phyloP scores from a whole-genome alignment of 1,140 invertebrate genomes.

The Neuroterus valhalla region DNA sequence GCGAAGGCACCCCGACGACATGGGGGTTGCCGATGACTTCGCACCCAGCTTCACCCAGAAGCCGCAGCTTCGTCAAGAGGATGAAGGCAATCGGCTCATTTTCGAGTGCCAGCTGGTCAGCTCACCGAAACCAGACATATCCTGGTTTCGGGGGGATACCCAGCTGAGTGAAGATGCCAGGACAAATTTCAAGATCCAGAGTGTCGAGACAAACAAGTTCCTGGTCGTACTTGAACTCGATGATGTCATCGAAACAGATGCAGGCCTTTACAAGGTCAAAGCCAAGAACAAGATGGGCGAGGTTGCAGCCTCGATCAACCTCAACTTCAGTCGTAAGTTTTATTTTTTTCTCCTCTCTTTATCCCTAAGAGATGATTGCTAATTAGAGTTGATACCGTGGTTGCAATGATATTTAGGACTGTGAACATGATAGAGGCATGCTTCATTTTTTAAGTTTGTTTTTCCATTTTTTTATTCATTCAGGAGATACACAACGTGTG shows the following conservation, averaged over 20 bases:
- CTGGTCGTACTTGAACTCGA: conserved; percentile 94
- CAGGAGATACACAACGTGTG: no score
- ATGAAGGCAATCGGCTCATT: conserved; percentile 95
- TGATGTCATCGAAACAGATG: conserved; percentile 96
- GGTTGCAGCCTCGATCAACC: conserved; percentile 97
- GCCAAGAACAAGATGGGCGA: conserved; percentile 98
- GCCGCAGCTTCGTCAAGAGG: conserved; percentile 95
- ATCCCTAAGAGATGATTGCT: conserved; percentile 13
- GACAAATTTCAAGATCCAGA: conserved; percentile 90
- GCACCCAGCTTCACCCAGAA: conserved; percentile 98
- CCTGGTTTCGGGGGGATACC: conserved; percentile 92
- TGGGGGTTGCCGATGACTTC: conserved; percentile 93
- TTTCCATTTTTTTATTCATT: no score
- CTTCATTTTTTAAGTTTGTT: no score
- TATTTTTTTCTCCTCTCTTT: conserved; percentile 31
- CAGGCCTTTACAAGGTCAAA: conserved; percentile 97
- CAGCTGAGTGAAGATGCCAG: conserved; percentile 87
- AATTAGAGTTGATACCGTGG: no score
- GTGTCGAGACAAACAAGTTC: conserved; percentile 90
- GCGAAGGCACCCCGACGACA: conserved; percentile 68
- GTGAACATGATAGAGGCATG: no score
- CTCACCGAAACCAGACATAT: conserved; percentile 91
- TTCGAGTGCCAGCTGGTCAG: conserved; percentile 95
- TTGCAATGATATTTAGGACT: no score
- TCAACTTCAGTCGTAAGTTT: conserved; percentile 98